These are phyloP conservation scores for Meleagris gallopavo DNA, from an alignment of 2,113 vertebrate species.

Conservation along the genomic window DNA sequence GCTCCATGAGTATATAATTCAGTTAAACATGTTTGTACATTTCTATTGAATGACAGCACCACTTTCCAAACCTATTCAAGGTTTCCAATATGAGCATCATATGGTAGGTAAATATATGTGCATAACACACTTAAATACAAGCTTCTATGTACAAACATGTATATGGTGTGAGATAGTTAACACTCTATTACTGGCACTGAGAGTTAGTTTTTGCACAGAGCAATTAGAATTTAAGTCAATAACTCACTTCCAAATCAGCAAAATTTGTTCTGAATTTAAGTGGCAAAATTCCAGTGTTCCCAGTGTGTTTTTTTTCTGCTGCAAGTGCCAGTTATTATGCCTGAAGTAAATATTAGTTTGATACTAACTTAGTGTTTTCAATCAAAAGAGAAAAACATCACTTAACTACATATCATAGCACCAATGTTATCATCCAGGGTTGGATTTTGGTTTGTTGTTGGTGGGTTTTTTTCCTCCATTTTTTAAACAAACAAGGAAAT, in stretches of 20 bases:
- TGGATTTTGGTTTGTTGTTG: not conserved
- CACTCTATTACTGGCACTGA: not conserved
- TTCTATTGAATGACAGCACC: not conserved
- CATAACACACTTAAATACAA: not conserved
- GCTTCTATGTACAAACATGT: too few relatives aligned
- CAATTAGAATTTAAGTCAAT: not conserved
- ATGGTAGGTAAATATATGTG: not conserved
- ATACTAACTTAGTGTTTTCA: not conserved
- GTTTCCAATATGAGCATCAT: not conserved
- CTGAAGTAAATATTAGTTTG: not conserved
- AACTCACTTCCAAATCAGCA: not conserved
- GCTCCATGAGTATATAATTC: not conserved
- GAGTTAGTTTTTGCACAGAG: not conserved
- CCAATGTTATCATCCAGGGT: not conserved
- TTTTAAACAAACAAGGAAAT: slow-evolving; percentile 2
- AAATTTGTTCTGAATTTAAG: not conserved
- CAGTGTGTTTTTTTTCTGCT: not conserved
- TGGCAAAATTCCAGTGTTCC: not conserved
- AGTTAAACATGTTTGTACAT: not conserved
- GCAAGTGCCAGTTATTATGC: not conserved
- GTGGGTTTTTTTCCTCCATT: not conserved
- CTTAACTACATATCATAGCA: not conserved
- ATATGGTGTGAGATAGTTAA: not conserved
- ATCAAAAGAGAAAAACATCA: not conserved
- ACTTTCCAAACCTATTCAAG: not conserved